These are phyloP conservation scores for Limnephilus marmoratus DNA, from an alignment of 2,888 invertebrate species.

Conservation along the genomic window DNA sequence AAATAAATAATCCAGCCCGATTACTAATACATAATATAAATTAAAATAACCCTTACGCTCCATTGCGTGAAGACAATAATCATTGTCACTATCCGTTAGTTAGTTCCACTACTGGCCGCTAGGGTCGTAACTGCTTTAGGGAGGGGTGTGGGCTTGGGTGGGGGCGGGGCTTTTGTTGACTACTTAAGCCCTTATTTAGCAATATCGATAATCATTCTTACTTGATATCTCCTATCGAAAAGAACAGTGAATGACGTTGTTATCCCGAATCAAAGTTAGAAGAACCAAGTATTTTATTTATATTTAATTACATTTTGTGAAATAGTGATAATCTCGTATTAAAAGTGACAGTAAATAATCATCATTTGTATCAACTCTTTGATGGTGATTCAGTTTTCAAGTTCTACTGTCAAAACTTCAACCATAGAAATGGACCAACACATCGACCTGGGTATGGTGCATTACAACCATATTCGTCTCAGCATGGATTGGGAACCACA, in stretches of 20 bases:
- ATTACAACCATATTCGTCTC: not conserved
- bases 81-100: too few relatives aligned
- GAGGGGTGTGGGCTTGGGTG: not conserved
- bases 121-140: not conserved
- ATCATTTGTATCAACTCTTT: not conserved
- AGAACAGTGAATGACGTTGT: too few relatives aligned
- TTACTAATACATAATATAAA: too few relatives aligned
- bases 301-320: not conserved
- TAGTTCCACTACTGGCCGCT: too few relatives aligned
- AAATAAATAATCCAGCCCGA: too few relatives aligned
- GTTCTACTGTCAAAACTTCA: not conserved
- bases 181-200: not conserved
- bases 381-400: not conserved
- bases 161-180: not conserved
- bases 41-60: too few relatives aligned
- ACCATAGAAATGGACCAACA: not conserved
- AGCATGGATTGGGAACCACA: not conserved
- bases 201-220: not conserved
- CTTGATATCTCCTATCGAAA: not conserved
- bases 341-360: not conserved
- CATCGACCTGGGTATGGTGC: not conserved
- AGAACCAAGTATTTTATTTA: not conserved
- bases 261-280: too few relatives aligned
- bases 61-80: too few relatives aligned
- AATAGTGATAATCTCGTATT: not conserved